Evolutionary conservation across 1,140 invertebrate genomes (phyloP), one percentile per base, ranked within the genome.

Genomic region (Cataglyphis hispanica): DNA sequence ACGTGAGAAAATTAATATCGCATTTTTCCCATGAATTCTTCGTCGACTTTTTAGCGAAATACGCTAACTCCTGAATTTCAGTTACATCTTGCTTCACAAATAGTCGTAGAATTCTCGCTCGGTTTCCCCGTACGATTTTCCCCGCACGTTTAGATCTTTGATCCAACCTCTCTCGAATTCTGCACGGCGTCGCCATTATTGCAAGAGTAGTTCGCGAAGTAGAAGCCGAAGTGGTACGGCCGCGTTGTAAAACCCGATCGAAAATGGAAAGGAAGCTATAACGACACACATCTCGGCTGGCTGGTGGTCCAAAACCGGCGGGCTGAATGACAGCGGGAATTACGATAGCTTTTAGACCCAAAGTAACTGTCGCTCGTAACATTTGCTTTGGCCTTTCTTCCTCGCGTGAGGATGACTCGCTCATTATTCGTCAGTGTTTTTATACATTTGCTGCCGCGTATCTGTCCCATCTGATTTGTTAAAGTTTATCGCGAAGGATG

Each of bases 31-130:
- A 19, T 13, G 56, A 67, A 74, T 40, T 13, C 25, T 37, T 56
- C 27, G 60, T 53, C 53, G 37, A 34, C 19, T 74, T 83, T 72
- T 74, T 27, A 40, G 50, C 53, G 40, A 58, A 22, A 60, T 74
- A 61, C 40, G 74, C 66, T 56, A 40, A 72, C 78, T 83, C 78
- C 74, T 46, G 78, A 83, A 83, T 83, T 83, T 83, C 78, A 83
- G 78, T 83, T 83, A 83, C 78, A 74, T 83, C 53, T 72, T 74
- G 78, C 67, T 83, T 74, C 78, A 83, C 78, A 83, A 83, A 83
- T 72, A 74, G 67, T 37, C 22, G n/a, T 37, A 37, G 67, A 83
- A 74, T 83, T 83, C 78, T 46, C 78, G 67, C 67, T 34, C 37
- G 56, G 53, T 72, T 81, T 58, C 37, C 25, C 25, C 22, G 64